A percentile compares a stretch with the other conserved stretches of the same genome.
These are phyloP conservation scores for Meganola albula DNA, from an alignment of 2,888 invertebrate species.

Conservation along the genomic window DNA sequence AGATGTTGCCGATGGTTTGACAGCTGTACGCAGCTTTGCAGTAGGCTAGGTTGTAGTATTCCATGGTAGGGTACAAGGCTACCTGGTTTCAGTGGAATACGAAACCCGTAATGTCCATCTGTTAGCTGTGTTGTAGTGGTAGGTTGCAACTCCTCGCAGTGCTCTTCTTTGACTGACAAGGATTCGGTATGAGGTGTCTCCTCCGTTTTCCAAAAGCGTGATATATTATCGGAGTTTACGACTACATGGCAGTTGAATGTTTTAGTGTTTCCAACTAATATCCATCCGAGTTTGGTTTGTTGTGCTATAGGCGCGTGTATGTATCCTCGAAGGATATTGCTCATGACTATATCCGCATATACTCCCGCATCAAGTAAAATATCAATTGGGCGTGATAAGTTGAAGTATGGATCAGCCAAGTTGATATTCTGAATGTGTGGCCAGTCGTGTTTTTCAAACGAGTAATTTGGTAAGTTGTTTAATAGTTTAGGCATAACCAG, in stretches of 20 bases:
- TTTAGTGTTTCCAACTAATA: not conserved
- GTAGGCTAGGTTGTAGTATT: conserved; percentile 1
- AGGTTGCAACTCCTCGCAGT: not conserved
- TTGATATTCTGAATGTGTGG: not conserved
- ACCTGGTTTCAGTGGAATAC: not conserved
- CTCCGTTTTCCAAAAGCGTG: conserved; percentile 3
- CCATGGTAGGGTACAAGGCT: no score
- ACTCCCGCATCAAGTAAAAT: not conserved
- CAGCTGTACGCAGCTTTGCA: conserved; percentile 2
- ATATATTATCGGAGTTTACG: conserved; percentile 8
- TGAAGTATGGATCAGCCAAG: not conserved
- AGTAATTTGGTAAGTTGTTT: no score
- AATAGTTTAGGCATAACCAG: no score
- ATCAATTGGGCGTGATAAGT: not conserved
- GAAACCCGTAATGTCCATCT: not conserved
- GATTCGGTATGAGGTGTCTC: not conserved
- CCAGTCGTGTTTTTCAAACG: not conserved
- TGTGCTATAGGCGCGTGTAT: not conserved
- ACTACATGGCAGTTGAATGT: not conserved
- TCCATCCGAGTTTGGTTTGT: not conserved
- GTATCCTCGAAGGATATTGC: not conserved
- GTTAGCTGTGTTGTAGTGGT: not conserved
- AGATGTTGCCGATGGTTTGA: conserved; percentile 2
- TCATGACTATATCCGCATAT: not conserved
- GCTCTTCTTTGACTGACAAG: not conserved